Evolutionary conservation across 2,888 invertebrate species (phyloP), one percentile per base, ranked within the genome.

Genomic region (Nymphalis polychloros): DNA sequence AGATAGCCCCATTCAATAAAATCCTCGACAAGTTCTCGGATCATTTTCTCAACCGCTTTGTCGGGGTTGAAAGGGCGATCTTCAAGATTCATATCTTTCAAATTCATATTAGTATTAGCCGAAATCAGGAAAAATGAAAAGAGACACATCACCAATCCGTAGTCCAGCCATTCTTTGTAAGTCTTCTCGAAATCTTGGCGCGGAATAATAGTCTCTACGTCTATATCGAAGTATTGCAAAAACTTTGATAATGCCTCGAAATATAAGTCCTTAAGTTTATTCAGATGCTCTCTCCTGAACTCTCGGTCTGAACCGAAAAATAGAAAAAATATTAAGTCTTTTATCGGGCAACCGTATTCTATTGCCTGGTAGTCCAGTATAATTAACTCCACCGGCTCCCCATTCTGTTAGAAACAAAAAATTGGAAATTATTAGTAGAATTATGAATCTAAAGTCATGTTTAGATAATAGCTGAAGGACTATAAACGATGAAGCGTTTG

Each of bases 251-350:
- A 72, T 19, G 78, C 74, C 0, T 81, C 71, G 53, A 81, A 77
- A 57, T 88, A 88, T 1, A 82, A 8, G 2, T 80, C 72, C 59
- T 84, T 85, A 0, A 88, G 71, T 23, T 80, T 20, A 1, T 73
- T 60, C 48, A 85, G 47, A 61, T 88, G 80, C 0, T 74, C 61
- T n/a, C 67, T 77, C 10, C 87, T 77, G 47, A 87, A 84, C 8
- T 81, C 53, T 17, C 76, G 74, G 64, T 86, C 85, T 0, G 85
- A 83, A 10, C 78, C 71, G 3, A 65, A 66, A 48, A 79, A 80
- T n/a, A 87, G 78, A 52, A 87, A 83, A 52, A 78, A 84, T 0
- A 85, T 5, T 1, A 88, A 73, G 60, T 88, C 87, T 8, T 75
- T 52, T 1, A 84, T 57, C 0, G 85, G 86, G 59, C 76, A 78